A percentile compares a stretch with the other conserved stretches of the same genome.
Evolutionary conservation across 1,140 invertebrate species (phyloP).

Genomic region (Bombus superbus): DNA sequence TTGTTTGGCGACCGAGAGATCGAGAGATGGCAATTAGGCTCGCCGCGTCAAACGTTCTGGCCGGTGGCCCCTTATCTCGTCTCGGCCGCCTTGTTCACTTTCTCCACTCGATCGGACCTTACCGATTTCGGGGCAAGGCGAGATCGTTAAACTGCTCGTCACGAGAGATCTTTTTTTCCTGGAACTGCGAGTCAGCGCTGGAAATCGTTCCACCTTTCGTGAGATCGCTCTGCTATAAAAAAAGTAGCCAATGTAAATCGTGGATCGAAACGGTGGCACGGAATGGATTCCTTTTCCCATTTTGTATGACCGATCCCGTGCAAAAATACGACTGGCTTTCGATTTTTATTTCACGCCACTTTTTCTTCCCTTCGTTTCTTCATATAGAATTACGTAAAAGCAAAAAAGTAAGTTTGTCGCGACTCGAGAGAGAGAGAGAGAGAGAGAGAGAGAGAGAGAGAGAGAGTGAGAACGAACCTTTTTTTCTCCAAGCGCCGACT

Average conservation of each 20-base stretch:
- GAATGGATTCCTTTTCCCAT: no score
- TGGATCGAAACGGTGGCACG: no score
- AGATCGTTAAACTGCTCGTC: constrained; percentile 28
- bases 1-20: constrained; percentile 69
- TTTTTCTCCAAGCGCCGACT: no score
- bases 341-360: no score
- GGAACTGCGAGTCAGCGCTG: neutral
- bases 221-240: neutral
- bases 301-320: neutral
- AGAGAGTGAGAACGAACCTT: no score
- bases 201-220: neutral
- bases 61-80: constrained; percentile 66
- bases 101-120: constrained; percentile 67
- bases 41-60: constrained; percentile 72
- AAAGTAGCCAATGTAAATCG: neutral
- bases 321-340: no score
- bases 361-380: no score
- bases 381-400: no score
- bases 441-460: no score
- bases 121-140: constrained; percentile 61
- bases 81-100: constrained; percentile 69
- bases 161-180: constrained; percentile 34
- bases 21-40: constrained; percentile 73
- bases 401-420: no score
- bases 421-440: no score